Conservation (phyloP, 2,888 invertebrate genomes). For the Tiphia femorata region DNA sequence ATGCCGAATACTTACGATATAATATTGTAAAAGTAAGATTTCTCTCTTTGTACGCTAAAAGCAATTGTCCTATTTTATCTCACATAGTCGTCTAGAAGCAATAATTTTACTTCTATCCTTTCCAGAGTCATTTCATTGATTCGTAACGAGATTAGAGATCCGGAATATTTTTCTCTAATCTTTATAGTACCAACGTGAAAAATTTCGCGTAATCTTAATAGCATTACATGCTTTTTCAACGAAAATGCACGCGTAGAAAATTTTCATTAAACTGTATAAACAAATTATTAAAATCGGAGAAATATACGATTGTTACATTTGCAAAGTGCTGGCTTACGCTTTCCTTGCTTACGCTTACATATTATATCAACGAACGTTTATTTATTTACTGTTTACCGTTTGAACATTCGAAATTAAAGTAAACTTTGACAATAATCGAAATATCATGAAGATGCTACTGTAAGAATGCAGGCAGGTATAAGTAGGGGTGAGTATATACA, state of each 20-base stretch:
- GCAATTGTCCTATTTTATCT: neutral
- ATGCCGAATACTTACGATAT: too few relatives aligned
- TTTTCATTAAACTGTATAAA: constrained; percentile 33
- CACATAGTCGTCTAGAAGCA: neutral
- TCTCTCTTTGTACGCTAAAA: too few relatives aligned
- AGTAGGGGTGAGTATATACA: too few relatives aligned
- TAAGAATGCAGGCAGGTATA: too few relatives aligned
- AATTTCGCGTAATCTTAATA: too few relatives aligned
- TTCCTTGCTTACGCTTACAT: constrained; percentile 13
- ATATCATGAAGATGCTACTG: too few relatives aligned
- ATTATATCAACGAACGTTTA: too few relatives aligned
- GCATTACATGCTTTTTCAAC: constrained; percentile 4
- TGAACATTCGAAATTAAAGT: too few relatives aligned
- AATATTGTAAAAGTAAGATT: neutral
- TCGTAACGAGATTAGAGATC: neutral
- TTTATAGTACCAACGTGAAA: too few relatives aligned
- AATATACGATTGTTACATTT: constrained; percentile 64
- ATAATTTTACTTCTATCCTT: neutral
- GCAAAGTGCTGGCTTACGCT: constrained; percentile 35
- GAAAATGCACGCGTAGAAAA: constrained; percentile 13
- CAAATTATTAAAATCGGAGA: constrained; percentile 48
- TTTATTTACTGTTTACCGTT: too few relatives aligned
- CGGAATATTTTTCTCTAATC: too few relatives aligned
- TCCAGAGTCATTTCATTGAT: neutral
- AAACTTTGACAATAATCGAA: too few relatives aligned